Base-by-base conservation (phyloP, 2,797 vertebrate species). In the Sphenodon punctatus region DNA sequence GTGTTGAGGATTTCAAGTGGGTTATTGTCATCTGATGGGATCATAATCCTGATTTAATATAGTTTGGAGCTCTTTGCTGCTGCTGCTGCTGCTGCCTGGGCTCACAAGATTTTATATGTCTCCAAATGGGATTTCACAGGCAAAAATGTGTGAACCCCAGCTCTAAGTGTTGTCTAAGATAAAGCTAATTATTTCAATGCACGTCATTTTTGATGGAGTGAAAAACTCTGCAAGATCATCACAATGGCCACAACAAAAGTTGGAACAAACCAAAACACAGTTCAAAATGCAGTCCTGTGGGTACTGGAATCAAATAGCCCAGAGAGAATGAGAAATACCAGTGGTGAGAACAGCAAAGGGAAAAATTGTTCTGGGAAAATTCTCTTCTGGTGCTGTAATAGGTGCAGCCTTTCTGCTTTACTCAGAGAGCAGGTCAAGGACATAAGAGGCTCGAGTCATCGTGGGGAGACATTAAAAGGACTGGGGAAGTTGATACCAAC, bases 371-470 rank as follows among this genome's bases (percentile, higher is more conserved):
- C 51, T 34, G 69, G 22, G 61, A 76, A 75, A 51, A 67, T 74
- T 53, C 68, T 78, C 77, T 34, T 38, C 67, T 77, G 66, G 5
- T 12, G 1, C 17, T 71, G 36, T 2, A 60, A 48, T n/a, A 49
- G 41, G 2, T 82, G 58, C 79, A 75, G 73, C 1, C 10, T 65
- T 65, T 80, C 82, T 76, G 78, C 25, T 85, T 82, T 76, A 69
- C 78, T 63, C 49, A 42, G 73, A 13, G 48, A 63, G 53, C 7
- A n/a, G 12, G 55, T 39, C 15, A 34, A 56, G 49, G 82, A 83
- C 76, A 78, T 82, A 81, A 88, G 80, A 77, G 43, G 32, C 84
- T 70, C 49, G 42, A n/a, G 75, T 80, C n/a, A 38, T 48, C 49
- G 13, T 20, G 42, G 51, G 64, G 74, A 78, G 80, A 56, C 61